Conservation (phyloP, 2,113 vertebrate genomes). For the Dolichotis patagonum region DNA sequence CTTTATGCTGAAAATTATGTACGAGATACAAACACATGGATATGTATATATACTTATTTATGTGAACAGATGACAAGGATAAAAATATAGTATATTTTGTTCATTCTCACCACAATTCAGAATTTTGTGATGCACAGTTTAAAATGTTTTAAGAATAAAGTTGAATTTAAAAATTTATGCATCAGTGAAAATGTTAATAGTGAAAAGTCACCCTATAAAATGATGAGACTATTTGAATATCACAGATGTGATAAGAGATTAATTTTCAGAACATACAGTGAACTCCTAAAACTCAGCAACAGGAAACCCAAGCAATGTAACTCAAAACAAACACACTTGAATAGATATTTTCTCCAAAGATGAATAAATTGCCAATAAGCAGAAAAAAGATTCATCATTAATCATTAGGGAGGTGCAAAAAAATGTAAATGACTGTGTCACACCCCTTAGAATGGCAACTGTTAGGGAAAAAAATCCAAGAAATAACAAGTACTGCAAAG, state of each 20-base stretch:
- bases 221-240: not conserved
- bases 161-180: not conserved
- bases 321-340: not conserved
- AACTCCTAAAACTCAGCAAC: not conserved
- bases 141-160: not conserved
- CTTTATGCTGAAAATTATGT: not conserved
- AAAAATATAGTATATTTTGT: not conserved
- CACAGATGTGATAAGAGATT: not conserved
- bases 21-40: not conserved
- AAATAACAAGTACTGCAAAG: not conserved
- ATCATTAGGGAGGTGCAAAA: not conserved
- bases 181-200: not conserved
- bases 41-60: not conserved
- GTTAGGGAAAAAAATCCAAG: not conserved
- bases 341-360: not conserved
- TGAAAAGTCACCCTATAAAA: not conserved
- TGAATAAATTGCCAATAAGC: not conserved
- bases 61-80: constrained; percentile 14
- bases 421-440: not conserved
- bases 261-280: not conserved
- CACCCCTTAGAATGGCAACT: not conserved
- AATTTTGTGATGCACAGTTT: not conserved
- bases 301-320: not conserved
- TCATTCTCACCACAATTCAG: not conserved
- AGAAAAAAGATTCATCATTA: not conserved